Conservation (phyloP, 2,113 vertebrate genomes). For the Typhlomys cinereus region DNA sequence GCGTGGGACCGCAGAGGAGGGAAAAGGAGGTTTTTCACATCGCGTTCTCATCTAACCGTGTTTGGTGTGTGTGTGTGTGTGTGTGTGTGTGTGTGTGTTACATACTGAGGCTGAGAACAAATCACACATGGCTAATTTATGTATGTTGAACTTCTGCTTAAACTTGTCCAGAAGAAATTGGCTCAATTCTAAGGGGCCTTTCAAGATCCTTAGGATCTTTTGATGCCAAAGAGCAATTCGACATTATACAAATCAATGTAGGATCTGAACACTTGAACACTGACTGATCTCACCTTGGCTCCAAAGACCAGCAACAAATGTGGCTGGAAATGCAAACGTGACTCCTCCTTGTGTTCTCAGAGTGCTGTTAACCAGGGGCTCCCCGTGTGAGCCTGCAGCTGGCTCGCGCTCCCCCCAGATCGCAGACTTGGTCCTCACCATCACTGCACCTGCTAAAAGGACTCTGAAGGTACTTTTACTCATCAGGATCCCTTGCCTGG, state of each 20-base stretch:
- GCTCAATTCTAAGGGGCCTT: neutral
- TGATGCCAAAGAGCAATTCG: neutral
- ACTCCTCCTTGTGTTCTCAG: neutral
- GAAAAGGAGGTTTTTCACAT: neutral
- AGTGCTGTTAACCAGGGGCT: neutral
- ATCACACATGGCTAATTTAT: neutral
- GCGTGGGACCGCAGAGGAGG: neutral
- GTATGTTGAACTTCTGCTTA: neutral
- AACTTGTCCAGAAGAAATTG: neutral
- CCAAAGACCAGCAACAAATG: neutral
- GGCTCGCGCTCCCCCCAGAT: neutral
- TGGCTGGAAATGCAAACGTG: conserved; percentile 21
- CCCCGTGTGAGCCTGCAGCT: neutral
- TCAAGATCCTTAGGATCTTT: neutral
- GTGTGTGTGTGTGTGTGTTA: neutral
- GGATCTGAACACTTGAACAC: conserved; percentile 1
- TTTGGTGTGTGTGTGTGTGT: neutral
- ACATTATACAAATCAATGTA: neutral
- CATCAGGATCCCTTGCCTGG: neutral
- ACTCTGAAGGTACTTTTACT: neutral
- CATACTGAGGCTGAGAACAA: neutral
- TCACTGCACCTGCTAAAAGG: neutral
- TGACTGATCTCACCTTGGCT: neutral
- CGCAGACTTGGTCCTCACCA: neutral
- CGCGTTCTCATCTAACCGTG: neutral